Conservation (phyloP, 2,888 invertebrate species). For the Coleophora flavipennella region DNA sequence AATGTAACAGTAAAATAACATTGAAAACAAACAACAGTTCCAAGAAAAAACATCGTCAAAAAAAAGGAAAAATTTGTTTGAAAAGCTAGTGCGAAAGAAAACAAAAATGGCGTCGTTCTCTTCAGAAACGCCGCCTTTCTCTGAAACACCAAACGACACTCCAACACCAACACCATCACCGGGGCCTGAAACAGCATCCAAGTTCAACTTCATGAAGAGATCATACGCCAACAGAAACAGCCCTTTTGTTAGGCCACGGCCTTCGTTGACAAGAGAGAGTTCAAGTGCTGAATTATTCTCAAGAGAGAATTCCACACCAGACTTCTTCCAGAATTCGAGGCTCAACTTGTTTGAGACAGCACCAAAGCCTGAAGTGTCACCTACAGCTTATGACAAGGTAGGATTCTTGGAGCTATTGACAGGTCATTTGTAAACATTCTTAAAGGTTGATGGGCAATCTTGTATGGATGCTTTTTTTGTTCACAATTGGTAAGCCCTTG, state of each 20-base stretch:
- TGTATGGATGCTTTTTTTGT: too few relatives aligned
- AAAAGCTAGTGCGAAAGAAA: too few relatives aligned
- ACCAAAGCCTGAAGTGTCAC: slow-evolving; percentile 44
- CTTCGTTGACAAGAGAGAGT: slow-evolving; percentile 53
- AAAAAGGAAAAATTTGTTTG: too few relatives aligned
- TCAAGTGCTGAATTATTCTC: slow-evolving; percentile 55
- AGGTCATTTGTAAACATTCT: too few relatives aligned
- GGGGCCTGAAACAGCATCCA: slow-evolving; percentile 32
- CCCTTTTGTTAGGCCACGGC: slow-evolving; percentile 52
- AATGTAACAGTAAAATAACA: not conserved
- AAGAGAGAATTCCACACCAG: slow-evolving; percentile 52
- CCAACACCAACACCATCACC: slow-evolving; percentile 41
- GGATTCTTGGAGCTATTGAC: too few relatives aligned
- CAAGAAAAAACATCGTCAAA: too few relatives aligned
- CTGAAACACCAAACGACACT: slow-evolving; percentile 36
- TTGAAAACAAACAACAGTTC: not conserved
- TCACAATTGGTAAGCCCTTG: too few relatives aligned
- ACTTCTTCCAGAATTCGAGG: slow-evolving; percentile 60
- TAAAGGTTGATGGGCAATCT: too few relatives aligned
- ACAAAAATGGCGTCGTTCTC: slow-evolving; percentile 19
- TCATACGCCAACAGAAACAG: slow-evolving; percentile 44
- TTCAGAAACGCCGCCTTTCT: slow-evolving; percentile 27
- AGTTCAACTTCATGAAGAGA: slow-evolving; percentile 55
- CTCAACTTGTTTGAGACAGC: slow-evolving; percentile 58
- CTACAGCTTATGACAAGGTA: slow-evolving; percentile 43